Evolutionary conservation across 1,140 invertebrate genomes (phyloP), one percentile per base, ranked within the genome.

Genomic region (Thaumetopoea pityocampa): DNA sequence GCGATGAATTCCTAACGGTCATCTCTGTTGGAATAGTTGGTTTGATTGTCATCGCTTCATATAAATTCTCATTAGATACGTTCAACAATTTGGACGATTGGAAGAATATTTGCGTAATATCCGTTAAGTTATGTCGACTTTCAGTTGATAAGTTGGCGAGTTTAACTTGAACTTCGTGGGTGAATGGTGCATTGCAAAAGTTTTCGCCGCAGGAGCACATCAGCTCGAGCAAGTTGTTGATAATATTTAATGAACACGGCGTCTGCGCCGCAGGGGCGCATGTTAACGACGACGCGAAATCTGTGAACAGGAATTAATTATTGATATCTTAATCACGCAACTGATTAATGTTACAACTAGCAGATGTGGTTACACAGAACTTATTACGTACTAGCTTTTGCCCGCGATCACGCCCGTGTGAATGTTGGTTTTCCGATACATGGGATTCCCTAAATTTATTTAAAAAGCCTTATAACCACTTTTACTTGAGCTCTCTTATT

Each of bases 181-280:
- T 56, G 37, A 66, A 74, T 2, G 73, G 71, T 12, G 47, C 49
- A 48, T 80, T 83, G 66, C 79, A 83, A 45, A 74, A 52, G 24
- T 63, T 34, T 5, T 40, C 56, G 12, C 29, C 24, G 45, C 79
- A 83, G 22, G 54, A 51, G 43, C 79, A 83, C 29, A 52, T 68
- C 34, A 83, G 24, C 41, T 61, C 48, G 30, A 64, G 32, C 36
- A 36, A 50, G 36, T 32, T 47, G 33, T 64, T 61, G 14, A 42
- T 27, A 32, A 52, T 44, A 10, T 32, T 48, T 37, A 80, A 46
- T 28, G 54, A 54, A 50, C 79, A 82, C 10, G 73, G 48, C 3
- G 51, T 29, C 1, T 54, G 38, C 18, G 28, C 42, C 7, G 44
- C 37, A 4, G 58, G 33, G 7, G 64, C 58, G 30, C 78, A 82